A percentile compares a stretch with the other conserved stretches of the same genome.
Conservation (phyloP, 53 echinoderm and acorn worm species). For the Echinarachnius parma region DNA sequence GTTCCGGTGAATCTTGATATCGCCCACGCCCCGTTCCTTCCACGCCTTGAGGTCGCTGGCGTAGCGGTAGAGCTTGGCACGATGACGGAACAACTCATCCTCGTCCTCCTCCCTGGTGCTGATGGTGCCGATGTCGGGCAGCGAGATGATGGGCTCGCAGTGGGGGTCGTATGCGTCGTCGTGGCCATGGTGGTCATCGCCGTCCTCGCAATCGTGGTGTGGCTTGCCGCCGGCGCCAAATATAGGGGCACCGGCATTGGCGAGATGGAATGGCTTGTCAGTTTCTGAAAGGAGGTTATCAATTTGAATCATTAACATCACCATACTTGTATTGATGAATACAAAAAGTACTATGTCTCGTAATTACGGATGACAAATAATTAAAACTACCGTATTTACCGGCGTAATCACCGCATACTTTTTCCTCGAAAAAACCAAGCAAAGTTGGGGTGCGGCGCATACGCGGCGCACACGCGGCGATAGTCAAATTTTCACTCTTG, state of each 20-base stretch:
- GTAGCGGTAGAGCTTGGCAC: conserved; percentile 72
- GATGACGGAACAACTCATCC: conserved; percentile 68
- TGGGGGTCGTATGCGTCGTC: conserved; percentile 80
- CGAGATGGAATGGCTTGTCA: conserved; percentile 51
- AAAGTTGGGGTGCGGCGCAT: no score
- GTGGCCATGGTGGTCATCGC: conserved; percentile 9
- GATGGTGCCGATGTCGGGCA: conserved; percentile 71
- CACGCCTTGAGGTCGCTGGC: conserved; percentile 59
- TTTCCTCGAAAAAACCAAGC: no score
- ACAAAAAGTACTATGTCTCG: no score
- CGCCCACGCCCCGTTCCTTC: conserved; percentile 94
- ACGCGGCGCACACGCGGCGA: no score
- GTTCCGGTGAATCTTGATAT: conserved; percentile 73
- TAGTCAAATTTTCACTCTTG: no score
- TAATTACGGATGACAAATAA: no score
- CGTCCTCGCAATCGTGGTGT: no score
- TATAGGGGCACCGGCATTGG: conserved; percentile 76
- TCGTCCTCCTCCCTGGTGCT: conserved; percentile 89
- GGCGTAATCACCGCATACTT: no score
- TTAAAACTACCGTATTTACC: no score
- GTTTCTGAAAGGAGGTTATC: not conserved
- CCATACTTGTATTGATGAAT: no score
- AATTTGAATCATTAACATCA: no score
- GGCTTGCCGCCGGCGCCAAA: conserved; percentile 41
- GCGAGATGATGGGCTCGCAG: conserved; percentile 80